phyloP scores from a whole-genome alignment of 2,888 invertebrate genomes.

The Vesta saturnalis region DNA sequence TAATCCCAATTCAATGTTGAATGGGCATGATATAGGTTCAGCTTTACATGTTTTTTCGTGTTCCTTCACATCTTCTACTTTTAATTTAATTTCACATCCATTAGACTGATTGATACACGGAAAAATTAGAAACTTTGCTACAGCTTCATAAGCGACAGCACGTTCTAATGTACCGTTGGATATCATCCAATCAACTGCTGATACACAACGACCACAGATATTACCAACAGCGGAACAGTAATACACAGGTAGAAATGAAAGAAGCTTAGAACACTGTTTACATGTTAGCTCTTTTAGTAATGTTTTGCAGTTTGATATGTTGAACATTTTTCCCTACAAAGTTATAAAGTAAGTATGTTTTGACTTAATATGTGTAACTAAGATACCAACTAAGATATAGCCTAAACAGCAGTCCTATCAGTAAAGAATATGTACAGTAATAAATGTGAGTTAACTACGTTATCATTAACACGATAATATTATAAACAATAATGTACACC shows the following conservation, averaged over 20 bases:
- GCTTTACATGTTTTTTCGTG: slow-evolving; percentile 49
- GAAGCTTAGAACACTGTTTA: slow-evolving; percentile 17
- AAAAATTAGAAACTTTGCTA: slow-evolving; percentile 38
- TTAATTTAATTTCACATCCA: slow-evolving; percentile 46
- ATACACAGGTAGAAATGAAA: slow-evolving; percentile 26
- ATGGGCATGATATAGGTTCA: slow-evolving; percentile 45
- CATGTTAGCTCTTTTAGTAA: slow-evolving; percentile 17
- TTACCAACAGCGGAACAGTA: slow-evolving; percentile 18
- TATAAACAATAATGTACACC: too few relatives aligned
- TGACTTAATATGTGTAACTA: too few relatives aligned
- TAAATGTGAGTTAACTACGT: too few relatives aligned
- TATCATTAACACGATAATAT: too few relatives aligned
- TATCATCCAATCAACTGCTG: slow-evolving; percentile 18
- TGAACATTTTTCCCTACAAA: slow-evolving; percentile 3
- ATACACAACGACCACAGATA: slow-evolving; percentile 24
- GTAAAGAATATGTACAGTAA: too few relatives aligned
- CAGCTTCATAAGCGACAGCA: slow-evolving; percentile 30
- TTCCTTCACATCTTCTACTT: slow-evolving; percentile 41
- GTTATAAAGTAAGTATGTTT: too few relatives aligned
- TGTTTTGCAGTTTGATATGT: neutral
- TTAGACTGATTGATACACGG: slow-evolving; percentile 49
- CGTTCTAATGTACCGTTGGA: slow-evolving; percentile 18
- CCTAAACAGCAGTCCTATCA: too few relatives aligned
- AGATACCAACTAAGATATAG: too few relatives aligned
- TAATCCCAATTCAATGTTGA: slow-evolving; percentile 19